Evolutionary conservation across 2,797 vertebrate species (phyloP).

Genomic region (Sebastes vulpes): DNA sequence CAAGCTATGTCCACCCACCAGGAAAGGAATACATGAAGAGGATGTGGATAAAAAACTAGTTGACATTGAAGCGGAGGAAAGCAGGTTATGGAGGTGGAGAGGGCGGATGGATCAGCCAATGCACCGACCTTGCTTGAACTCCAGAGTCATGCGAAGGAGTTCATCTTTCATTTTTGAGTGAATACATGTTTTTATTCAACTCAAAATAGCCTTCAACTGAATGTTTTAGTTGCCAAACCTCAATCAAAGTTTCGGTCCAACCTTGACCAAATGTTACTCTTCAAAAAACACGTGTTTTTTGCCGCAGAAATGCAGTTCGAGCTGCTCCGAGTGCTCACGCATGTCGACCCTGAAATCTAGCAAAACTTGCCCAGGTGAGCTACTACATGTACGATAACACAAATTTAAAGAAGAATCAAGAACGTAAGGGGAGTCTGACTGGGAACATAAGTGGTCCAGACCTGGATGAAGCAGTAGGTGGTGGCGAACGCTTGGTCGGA

Average conservation of each 20-base stretch:
- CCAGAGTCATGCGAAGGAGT: background rate
- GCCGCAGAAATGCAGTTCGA: background rate
- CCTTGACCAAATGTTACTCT: background rate
- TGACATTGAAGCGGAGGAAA: background rate
- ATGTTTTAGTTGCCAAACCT: conserved; percentile 8
- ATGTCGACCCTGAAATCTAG: background rate
- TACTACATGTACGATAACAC: background rate
- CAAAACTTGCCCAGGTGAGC: background rate
- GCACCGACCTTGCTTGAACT: conserved; percentile 14
- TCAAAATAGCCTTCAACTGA: background rate
- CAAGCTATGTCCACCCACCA: background rate
- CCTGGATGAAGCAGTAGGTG: conserved; percentile 51
- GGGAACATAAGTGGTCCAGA: conserved; percentile 38
- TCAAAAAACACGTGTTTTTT: background rate
- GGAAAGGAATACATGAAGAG: background rate
- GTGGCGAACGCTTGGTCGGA: conserved; percentile 48
- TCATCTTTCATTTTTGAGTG: background rate
- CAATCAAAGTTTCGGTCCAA: background rate
- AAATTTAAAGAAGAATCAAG: conserved; percentile 1
- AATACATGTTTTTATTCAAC: conserved; percentile 2
- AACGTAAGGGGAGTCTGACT: conserved; percentile 1
- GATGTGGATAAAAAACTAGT: background rate
- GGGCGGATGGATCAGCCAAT: conserved; percentile 5
- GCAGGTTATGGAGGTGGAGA: conserved; percentile 24
- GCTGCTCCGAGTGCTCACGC: background rate